These are phyloP conservation scores for Nasua narica DNA, from an alignment of 2,797 vertebrate species.

Conservation along the genomic window DNA sequence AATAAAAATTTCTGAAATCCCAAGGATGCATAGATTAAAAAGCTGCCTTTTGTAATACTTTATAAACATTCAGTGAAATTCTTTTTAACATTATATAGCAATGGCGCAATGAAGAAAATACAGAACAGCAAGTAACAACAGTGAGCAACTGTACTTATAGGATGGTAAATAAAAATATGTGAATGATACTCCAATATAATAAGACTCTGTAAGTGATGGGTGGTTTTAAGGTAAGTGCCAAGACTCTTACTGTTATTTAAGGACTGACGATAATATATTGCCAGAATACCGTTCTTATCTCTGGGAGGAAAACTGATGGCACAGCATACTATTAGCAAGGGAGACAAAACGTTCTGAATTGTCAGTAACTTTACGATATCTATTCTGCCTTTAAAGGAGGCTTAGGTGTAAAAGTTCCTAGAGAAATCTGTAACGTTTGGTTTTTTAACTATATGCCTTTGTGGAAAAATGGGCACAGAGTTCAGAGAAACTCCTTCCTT, in stretches of 20 bases:
- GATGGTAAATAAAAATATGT: neutral
- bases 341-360: neutral
- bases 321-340: neutral
- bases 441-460: neutral
- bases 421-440: neutral
- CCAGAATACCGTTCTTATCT: neutral
- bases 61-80: conserved; percentile 76
- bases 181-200: neutral
- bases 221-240: neutral
- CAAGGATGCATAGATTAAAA: conserved; percentile 87
- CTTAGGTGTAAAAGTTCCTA: neutral
- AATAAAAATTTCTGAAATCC: conserved; percentile 82
- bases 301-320: neutral
- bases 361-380: neutral
- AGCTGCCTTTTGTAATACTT: conserved; percentile 85
- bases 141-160: neutral
- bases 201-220: neutral
- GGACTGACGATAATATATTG: neutral
- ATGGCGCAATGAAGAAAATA: conserved; percentile 53
- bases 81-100: conserved; percentile 70
- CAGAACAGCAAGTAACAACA: conserved; percentile 23
- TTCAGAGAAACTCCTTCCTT: conserved; percentile 2
- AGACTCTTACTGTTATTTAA: conserved; percentile 3
- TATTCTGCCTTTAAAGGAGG: conserved; percentile 9
- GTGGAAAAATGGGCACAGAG: neutral